Percentiles rank a stretch among this genome's conserved stretches.
phyloP scores from a whole-genome alignment of 2,888 invertebrate genomes.

The Agrenia bidenticulata region DNA sequence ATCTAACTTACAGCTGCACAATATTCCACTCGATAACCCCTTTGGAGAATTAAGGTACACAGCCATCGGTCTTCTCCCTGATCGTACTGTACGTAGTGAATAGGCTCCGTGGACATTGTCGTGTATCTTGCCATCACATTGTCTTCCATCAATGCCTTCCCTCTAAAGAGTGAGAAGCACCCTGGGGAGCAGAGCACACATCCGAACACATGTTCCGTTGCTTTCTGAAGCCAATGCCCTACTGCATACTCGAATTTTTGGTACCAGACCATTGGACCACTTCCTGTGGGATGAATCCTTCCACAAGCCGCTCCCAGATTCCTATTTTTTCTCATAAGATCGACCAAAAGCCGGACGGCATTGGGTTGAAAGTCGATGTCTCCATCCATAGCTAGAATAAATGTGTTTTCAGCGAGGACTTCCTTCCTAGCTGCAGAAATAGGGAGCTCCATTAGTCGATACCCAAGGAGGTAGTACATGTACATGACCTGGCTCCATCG shows the following conservation, averaged over 20 bases:
- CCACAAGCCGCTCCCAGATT: constrained; percentile 84
- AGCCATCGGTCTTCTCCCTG: constrained; percentile 62
- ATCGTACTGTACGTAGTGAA: constrained; percentile 59
- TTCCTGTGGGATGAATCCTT: constrained; percentile 79
- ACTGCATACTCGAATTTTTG: constrained; percentile 63
- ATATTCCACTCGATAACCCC: constrained; percentile 59
- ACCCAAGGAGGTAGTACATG: constrained; percentile 67
- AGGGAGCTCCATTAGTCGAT: constrained; percentile 69
- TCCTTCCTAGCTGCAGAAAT: constrained; percentile 65
- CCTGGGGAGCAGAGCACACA: constrained; percentile 63
- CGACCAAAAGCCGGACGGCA: constrained; percentile 75
- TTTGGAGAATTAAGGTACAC: constrained; percentile 61
- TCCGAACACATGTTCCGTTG: constrained; percentile 61
- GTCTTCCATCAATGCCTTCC: constrained; percentile 62
- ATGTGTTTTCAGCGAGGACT: constrained; percentile 76
- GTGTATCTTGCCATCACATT: constrained; percentile 63
- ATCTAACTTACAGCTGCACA: no score
- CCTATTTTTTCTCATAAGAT: constrained; percentile 79
- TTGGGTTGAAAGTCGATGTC: constrained; percentile 84
- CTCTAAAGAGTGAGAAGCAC: constrained; percentile 62
- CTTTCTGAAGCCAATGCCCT: constrained; percentile 62
- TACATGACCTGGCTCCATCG: constrained; percentile 89
- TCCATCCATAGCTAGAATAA: constrained; percentile 78
- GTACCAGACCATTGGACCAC: constrained; percentile 58
- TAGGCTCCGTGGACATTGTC: constrained; percentile 68